Percentiles rank a stretch among this genome's conserved stretches.
Conservation (phyloP, 2,797 vertebrate genomes). For the Poliocrania exsul region DNA sequence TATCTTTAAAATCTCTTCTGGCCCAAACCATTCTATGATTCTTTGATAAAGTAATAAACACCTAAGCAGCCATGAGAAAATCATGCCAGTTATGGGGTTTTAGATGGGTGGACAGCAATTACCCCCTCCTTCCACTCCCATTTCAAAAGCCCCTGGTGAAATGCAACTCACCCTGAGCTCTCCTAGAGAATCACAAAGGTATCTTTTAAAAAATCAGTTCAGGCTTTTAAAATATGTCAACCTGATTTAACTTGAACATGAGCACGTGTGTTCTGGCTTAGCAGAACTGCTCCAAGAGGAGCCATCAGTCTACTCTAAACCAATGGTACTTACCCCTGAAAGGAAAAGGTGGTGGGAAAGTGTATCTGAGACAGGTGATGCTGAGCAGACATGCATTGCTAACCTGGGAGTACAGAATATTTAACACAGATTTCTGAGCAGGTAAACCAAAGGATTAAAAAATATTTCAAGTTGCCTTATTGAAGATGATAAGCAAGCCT, state of each 20-base stretch:
- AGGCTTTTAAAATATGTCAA: not conserved
- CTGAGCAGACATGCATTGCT: not conserved
- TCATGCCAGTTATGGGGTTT: accelerated
- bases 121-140: accelerated
- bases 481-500: not conserved
- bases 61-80: not conserved
- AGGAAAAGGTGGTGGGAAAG: not conserved
- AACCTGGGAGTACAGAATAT: not conserved
- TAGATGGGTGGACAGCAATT: not conserved
- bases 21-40: not conserved
- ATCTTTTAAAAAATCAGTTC: not conserved
- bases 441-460: constrained; percentile 28
- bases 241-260: not conserved
- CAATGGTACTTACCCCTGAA: accelerated
- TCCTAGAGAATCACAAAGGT: not conserved
- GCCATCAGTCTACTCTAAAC: not conserved
- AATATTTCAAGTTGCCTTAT: not conserved
- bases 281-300: not conserved
- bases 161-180: accelerated
- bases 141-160: not conserved
- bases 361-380: not conserved
- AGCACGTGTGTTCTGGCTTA: not conserved
- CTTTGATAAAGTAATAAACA: not conserved
- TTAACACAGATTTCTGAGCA: not conserved
- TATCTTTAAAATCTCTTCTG: not conserved